These are phyloP conservation scores for Raillietiella orientalis DNA, from an alignment of 2,888 invertebrate genomes.

Conservation along the genomic window DNA sequence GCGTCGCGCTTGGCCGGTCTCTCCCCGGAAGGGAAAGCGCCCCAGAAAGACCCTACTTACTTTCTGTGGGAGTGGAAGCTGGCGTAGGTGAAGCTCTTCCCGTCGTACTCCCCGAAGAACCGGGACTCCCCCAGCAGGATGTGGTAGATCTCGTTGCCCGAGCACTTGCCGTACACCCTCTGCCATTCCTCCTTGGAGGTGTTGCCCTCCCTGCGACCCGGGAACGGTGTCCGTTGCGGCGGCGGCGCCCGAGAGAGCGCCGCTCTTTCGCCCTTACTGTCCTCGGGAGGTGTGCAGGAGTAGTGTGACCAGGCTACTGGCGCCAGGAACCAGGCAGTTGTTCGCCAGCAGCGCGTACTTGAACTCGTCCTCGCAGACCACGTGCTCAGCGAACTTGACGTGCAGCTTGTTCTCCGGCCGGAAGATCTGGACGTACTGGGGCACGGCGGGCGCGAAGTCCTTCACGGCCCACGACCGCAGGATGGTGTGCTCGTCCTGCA, in stretches of 20 bases:
- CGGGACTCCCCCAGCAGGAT: slow-evolving; percentile 75
- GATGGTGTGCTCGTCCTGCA: slow-evolving; percentile 36
- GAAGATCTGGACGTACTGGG: slow-evolving; percentile 94
- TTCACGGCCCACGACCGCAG: slow-evolving; percentile 87
- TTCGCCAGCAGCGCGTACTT: slow-evolving; percentile 91
- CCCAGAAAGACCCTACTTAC: slow-evolving; percentile 18
- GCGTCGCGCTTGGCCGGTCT: too few species aligned
- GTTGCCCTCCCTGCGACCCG: slow-evolving; percentile 45
- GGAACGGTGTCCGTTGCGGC: background rate
- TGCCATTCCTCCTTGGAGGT: slow-evolving; percentile 94
- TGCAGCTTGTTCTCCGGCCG: slow-evolving; percentile 93
- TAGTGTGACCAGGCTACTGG: slow-evolving; percentile 79
- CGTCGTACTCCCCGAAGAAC: slow-evolving; percentile 94
- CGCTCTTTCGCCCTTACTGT: slow-evolving; percentile 36
- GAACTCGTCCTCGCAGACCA: slow-evolving; percentile 96
- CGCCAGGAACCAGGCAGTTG: slow-evolving; percentile 92
- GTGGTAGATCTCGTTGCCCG: slow-evolving; percentile 97
- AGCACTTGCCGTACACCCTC: slow-evolving; percentile 84
- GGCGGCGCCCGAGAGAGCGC: background rate
- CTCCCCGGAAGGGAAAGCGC: background rate
- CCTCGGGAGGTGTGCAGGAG: slow-evolving; percentile 85
- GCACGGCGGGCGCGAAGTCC: slow-evolving; percentile 83
- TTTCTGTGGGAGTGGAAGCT: slow-evolving; percentile 96
- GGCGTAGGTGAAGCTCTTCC: slow-evolving; percentile 97
- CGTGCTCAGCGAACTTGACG: slow-evolving; percentile 93